Base-by-base conservation (phyloP, 2,113 vertebrate genomes). In the Murina feae region DNA sequence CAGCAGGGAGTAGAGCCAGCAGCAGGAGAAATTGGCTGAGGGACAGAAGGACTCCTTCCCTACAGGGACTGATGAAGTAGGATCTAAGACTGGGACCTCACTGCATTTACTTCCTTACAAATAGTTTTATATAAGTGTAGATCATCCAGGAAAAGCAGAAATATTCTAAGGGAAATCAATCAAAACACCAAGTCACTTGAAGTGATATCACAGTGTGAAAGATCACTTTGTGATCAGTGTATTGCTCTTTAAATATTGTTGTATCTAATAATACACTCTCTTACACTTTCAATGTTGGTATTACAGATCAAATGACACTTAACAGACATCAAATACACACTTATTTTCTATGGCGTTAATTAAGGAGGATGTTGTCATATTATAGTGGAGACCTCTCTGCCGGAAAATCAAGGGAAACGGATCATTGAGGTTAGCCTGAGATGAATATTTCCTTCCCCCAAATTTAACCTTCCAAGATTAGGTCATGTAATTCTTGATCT, bases 221-320 rank as follows among this genome's bases (percentile, higher is more conserved):
- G 63, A 55, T 93, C 32, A 51, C 42, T 87, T 79, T 63, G 49
- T 39, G 44, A 96, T 58, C n/a, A 66, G 18, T 87, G 2, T 84
- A 47, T 74, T 91, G 23, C 37, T 92, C 20, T 95, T 95, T 74
- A 92, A 95, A 69, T 79, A 88, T 76, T 79, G 21, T 80, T 94
- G 42, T 86, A 53, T 85, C 9, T 96, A 87, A 92, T 95, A 92
- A 94, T 90, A 47, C 17, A 86, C 58, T 86, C 35, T 91, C 47
- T 66, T 90, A 76, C 17, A 76, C 75, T 79, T 95, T 65, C 75
- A 58, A 9, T 65, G 28, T 53, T 90, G 18, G 49, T 68, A 60
- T 89, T 94, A 55, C 75, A 65, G 69, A 82, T 75, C 6, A n/a
- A 91, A 95, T 87, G 89, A 78, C 68, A 84, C 44, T 86, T 95